These are phyloP conservation scores for Alauda arvensis DNA, from an alignment of 2,797 vertebrate genomes.

Conservation along the genomic window DNA sequence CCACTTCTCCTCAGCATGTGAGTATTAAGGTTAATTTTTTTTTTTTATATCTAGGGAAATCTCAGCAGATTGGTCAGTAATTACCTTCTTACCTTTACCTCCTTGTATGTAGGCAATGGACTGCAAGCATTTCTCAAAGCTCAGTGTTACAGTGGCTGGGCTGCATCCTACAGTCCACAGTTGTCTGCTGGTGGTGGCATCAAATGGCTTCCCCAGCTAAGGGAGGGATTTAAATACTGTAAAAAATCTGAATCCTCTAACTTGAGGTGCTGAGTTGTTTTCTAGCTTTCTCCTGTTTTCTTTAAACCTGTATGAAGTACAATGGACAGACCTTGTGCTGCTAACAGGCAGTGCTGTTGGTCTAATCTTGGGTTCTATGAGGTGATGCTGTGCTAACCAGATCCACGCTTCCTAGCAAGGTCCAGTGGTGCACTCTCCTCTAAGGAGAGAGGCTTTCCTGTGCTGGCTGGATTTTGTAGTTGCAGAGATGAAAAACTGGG, in stretches of 20 bases:
- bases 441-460: not conserved
- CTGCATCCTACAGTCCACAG: not conserved
- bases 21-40: not conserved
- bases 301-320: not conserved
- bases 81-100: not conserved
- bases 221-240: not conserved
- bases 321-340: not conserved
- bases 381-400: not conserved
- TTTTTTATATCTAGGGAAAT: not conserved
- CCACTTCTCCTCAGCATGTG: not conserved
- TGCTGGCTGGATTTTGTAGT: not conserved
- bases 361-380: rapidly evolving
- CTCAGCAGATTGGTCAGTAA: not conserved
- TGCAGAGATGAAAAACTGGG: not conserved
- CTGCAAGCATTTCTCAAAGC: not conserved
- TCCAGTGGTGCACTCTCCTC: rapidly evolving
- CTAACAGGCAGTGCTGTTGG: not conserved
- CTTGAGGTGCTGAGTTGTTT: not conserved
- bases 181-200: not conserved
- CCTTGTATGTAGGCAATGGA: rapidly evolving
- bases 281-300: not conserved
- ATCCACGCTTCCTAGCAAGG: not conserved
- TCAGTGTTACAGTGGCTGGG: not conserved
- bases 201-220: not conserved
- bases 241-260: not conserved